Evolutionary conservation across 2,113 vertebrate species (phyloP).

Genomic region (Amblyornis subalaris): DNA sequence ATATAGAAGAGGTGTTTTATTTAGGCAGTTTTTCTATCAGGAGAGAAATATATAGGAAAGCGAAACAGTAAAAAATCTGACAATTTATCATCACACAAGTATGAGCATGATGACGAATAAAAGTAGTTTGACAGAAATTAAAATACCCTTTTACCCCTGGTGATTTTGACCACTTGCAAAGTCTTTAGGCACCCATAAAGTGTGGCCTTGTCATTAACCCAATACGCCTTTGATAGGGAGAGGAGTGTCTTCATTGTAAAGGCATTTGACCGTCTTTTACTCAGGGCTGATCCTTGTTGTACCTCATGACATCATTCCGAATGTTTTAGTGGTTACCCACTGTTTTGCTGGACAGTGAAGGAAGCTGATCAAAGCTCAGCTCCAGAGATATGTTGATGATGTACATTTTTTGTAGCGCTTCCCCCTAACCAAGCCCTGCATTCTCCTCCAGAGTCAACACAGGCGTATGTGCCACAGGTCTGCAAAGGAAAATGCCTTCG

Average conservation of each 20-base stretch:
- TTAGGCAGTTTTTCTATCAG: not conserved
- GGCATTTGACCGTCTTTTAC: not conserved
- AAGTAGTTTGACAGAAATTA: not conserved
- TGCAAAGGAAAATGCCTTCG: not conserved
- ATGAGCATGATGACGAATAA: not conserved
- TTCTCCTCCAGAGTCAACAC: slow-evolving; percentile 1
- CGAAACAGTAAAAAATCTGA: not conserved
- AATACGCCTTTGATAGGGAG: not conserved
- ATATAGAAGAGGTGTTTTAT: not conserved
- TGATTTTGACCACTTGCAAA: slow-evolving; percentile 8
- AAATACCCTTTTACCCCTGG: not conserved
- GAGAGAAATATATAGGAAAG: not conserved
- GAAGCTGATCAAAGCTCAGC: slow-evolving; percentile 35
- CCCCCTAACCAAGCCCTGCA: not conserved
- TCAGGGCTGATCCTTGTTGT: not conserved
- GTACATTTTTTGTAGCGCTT: not conserved
- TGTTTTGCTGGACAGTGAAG: slow-evolving; percentile 9
- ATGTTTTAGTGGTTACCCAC: slow-evolving; percentile 31
- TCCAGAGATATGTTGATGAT: not conserved
- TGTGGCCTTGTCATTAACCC: not conserved
- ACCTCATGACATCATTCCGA: slow-evolving; percentile 19
- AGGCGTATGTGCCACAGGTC: not conserved
- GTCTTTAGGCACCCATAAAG: not conserved
- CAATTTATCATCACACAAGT: not conserved
- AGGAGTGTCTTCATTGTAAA: slow-evolving; percentile 24